These are phyloP conservation scores for Xyrichtys novacula DNA, from an alignment of 2,797 vertebrate genomes.

Conservation along the genomic window DNA sequence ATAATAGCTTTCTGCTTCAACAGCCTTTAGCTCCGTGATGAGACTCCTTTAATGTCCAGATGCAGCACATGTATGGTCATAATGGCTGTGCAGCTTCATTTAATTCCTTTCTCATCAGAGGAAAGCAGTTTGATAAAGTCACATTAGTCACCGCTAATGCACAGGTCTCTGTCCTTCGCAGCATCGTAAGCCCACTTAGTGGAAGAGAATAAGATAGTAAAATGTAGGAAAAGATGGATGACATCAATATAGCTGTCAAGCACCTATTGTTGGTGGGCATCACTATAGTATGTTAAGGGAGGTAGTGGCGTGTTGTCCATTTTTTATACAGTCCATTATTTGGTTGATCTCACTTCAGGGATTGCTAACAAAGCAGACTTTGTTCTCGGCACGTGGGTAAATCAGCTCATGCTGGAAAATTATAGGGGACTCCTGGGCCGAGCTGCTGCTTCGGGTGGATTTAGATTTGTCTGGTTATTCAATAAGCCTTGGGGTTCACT, in stretches of 20 bases:
- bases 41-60: constrained; percentile 45
- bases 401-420: constrained; percentile 23
- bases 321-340: constrained; percentile 1
- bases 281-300: background rate
- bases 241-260: too few species aligned
- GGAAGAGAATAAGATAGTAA: too few species aligned
- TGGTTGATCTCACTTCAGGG: constrained; percentile 32
- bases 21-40: constrained; percentile 20
- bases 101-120: constrained; percentile 44
- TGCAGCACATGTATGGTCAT: constrained; percentile 46
- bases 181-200: too few species aligned
- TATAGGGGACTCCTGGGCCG: constrained; percentile 33
- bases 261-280: background rate
- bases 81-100: constrained; percentile 51
- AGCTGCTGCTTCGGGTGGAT: constrained; percentile 44
- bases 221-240: too few species aligned
- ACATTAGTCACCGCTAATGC: too few species aligned
- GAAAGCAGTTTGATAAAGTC: constrained; percentile 19
- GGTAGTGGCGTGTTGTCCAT: background rate
- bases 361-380: constrained; percentile 9
- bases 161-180: too few species aligned
- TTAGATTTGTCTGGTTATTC: constrained; percentile 56
- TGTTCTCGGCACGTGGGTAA: constrained; percentile 9
- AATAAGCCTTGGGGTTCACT: constrained; percentile 50
- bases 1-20: constrained; percentile 33